These are phyloP conservation scores for Cetonia aurata DNA, from an alignment of 2,888 invertebrate genomes.

Conservation along the genomic window DNA sequence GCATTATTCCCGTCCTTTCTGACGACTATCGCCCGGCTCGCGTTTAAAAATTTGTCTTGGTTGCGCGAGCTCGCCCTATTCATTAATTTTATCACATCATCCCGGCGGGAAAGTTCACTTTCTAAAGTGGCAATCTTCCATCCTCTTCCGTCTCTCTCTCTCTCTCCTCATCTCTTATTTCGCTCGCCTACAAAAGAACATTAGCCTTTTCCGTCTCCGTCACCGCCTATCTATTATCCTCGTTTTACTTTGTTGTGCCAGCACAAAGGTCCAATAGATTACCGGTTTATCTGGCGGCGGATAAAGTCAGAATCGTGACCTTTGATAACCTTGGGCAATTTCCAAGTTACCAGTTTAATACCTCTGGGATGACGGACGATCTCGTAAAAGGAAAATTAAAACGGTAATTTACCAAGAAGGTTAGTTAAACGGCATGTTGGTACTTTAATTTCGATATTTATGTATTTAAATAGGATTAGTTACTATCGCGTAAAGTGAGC, in stretches of 20 bases:
- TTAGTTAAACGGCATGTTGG: conserved; percentile 27
- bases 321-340: conserved; percentile 45
- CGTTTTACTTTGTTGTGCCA: conserved; percentile 39
- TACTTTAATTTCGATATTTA: conserved; percentile 20
- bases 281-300: conserved; percentile 41
- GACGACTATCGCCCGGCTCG: conserved; percentile 14
- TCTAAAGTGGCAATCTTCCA: conserved; percentile 34
- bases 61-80: conserved; percentile 36
- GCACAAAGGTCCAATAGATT: conserved; percentile 41
- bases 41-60: conserved; percentile 40
- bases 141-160: conserved; percentile 10
- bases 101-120: conserved; percentile 40
- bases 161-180: conserved; percentile 6
- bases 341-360: conserved; percentile 40
- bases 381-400: conserved; percentile 37
- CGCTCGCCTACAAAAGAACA: conserved; percentile 15
- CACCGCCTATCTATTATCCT: conserved; percentile 16
- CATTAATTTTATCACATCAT: conserved; percentile 41
- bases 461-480: conserved; percentile 29
- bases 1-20: conserved; percentile 5
- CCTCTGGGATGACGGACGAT: conserved; percentile 39
- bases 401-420: conserved; percentile 29
- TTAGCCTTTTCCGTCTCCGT: conserved; percentile 31
- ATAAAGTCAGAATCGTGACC: conserved; percentile 42
- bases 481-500: neutral